A percentile compares a stretch with the other conserved stretches of the same genome.
These are phyloP conservation scores for Brachyopa scutellaris DNA, from an alignment of 2,888 invertebrate genomes.

Conservation along the genomic window DNA sequence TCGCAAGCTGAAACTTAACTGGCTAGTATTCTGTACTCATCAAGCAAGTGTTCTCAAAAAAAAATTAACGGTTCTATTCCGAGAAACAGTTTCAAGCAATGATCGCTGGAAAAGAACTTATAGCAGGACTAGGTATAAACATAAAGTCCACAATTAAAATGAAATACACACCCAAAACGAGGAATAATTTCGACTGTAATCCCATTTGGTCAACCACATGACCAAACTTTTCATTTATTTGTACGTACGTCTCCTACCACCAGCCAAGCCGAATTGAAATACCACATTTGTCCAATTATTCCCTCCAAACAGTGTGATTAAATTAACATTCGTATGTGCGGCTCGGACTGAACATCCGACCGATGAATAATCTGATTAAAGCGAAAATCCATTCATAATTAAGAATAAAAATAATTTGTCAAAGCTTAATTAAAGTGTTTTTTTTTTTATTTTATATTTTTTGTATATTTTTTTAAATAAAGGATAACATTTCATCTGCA, in stretches of 20 bases:
- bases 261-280: slow-evolving; percentile 40
- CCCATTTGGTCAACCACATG: slow-evolving; percentile 32
- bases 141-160: too few species aligned
- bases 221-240: slow-evolving; percentile 17
- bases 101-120: too few species aligned
- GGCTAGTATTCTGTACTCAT: too few species aligned
- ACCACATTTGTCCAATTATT: slow-evolving; percentile 61
- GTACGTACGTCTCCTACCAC: neutral
- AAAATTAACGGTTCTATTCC: too few species aligned
- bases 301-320: slow-evolving; percentile 43
- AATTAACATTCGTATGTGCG: slow-evolving; percentile 60
- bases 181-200: too few species aligned
- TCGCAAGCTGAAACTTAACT: too few species aligned
- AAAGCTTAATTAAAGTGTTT: slow-evolving; percentile 49
- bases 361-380: slow-evolving; percentile 26
- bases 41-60: too few species aligned
- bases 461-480: slow-evolving; percentile 38
- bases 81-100: too few species aligned
- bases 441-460: neutral
- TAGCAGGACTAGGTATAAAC: too few species aligned
- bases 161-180: too few species aligned
- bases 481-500: slow-evolving; percentile 38
- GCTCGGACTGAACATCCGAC: too few species aligned
- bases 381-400: slow-evolving; percentile 49
- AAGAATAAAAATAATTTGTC: slow-evolving; percentile 43